These are phyloP conservation scores for Athrips mouffetella DNA, from an alignment of 2,888 invertebrate genomes.

Conservation along the genomic window DNA sequence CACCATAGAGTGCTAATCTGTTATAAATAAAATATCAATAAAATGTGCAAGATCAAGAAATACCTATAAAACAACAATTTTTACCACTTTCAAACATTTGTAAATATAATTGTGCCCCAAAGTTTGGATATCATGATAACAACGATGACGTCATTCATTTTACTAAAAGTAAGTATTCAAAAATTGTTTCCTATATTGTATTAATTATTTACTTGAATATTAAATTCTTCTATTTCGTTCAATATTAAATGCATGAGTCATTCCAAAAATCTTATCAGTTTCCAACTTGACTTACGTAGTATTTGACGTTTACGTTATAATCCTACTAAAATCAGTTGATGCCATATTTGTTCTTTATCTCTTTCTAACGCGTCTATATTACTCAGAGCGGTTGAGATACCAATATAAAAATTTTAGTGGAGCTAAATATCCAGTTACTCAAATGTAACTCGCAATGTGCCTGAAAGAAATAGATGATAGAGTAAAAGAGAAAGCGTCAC, in stretches of 20 bases:
- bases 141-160: conserved; percentile 78
- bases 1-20: conserved; percentile 44
- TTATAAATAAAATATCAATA: conserved; percentile 31
- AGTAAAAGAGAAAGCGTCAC: conserved; percentile 39
- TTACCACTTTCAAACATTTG: conserved; percentile 36
- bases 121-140: conserved; percentile 76
- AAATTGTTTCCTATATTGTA: background rate
- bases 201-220: conserved; percentile 10
- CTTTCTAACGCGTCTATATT: conserved; percentile 34
- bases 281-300: conserved; percentile 61
- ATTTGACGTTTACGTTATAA: conserved; percentile 59
- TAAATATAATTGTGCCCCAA: conserved; percentile 60
- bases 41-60: conserved; percentile 55
- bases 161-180: conserved; percentile 63
- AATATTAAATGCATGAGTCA: conserved; percentile 42
- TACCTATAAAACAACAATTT: conserved; percentile 34
- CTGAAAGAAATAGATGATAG: conserved; percentile 61
- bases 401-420: conserved; percentile 16
- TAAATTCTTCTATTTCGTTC: conserved; percentile 12
- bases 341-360: conserved; percentile 33
- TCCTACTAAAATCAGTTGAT: conserved; percentile 29
- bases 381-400: conserved; percentile 14
- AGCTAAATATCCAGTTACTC: conserved; percentile 9
- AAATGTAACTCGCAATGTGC: conserved; percentile 39
- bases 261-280: conserved; percentile 57